Conservation (phyloP, 2,113 vertebrate species). For the Cyprinodon variegatus region DNA sequence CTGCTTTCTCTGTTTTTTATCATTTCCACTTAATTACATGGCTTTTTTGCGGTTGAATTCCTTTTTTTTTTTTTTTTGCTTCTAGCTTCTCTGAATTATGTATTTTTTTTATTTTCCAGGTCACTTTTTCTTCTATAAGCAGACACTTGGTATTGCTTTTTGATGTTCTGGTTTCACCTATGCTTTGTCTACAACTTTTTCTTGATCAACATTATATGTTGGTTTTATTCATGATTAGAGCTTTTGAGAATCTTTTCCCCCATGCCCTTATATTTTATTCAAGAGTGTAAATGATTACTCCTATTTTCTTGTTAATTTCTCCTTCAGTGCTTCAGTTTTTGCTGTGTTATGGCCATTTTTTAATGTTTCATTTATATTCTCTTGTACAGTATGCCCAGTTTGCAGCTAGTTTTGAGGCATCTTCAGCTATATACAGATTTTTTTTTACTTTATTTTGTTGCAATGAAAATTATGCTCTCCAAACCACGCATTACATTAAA, state of each 20-base stretch:
- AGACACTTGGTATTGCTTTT: neutral
- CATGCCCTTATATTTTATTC: conserved; percentile 28
- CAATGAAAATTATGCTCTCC: neutral
- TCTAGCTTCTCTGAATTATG: neutral
- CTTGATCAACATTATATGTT: neutral
- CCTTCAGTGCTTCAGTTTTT: conserved; percentile 7
- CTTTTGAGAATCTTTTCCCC: neutral
- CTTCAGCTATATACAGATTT: neutral
- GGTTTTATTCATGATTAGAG: neutral
- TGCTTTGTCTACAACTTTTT: neutral
- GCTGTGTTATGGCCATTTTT: neutral
- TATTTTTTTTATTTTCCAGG: conserved; percentile 6
- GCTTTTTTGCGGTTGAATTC: neutral
- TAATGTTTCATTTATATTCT: neutral
- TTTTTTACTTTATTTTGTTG: neutral
- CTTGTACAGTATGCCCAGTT: neutral
- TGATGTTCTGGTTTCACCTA: neutral
- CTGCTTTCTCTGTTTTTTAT: conserved; percentile 42
- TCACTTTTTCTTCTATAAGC: neutral
- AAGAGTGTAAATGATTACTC: conserved; percentile 13
- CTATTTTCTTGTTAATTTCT: conserved; percentile 14
- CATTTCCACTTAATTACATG: conserved; percentile 14
- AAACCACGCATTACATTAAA: neutral
- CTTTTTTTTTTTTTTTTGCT: neutral
- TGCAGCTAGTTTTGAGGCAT: neutral